Evolutionary conservation across 1,140 invertebrate genomes (phyloP), one percentile per base, ranked within the genome.

Genomic region (Prorops nasuta): DNA sequence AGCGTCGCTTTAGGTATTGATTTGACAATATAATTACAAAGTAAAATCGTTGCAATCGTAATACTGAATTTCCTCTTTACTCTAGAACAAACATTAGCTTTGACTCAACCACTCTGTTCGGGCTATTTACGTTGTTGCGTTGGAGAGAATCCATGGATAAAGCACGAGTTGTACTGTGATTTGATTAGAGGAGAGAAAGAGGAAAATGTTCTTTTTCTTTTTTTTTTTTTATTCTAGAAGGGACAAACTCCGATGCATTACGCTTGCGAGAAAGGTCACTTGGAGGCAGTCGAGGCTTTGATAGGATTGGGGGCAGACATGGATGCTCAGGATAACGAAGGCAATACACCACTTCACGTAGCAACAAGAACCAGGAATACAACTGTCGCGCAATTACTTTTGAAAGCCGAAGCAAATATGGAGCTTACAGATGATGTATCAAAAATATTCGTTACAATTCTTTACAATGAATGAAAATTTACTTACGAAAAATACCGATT

Each of bases 361-460:
- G 89, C 91, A 12, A 88, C 90, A 12, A 83, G 87, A 56, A 88
- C 91, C 63, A 84, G 89, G 62, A 86, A 93, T 65, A 84, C 84
- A 2, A 80, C 80, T 31, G 82, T 93, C 17, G 90, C 90, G 20
- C 81, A 84, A 54, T 74, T 87, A 34, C 77, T 95, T 12, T 64
- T 88, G 16, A 82, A 83, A 41, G 66, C 74, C 7, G 80, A 81
- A 15, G 81, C 81, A 24, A 76, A 83, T 44, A 81, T 83, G 0
- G 83, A 87, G 58, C 64, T 79, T 31, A 74, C 77, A 43, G 83
- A 84, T 64, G 63, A 72, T 48, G 81, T 84, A 73, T 74, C 65
- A 54, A 20, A 37, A 19, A 28, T 35, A 8, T 44, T 35, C 16
- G 4, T 35, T 8, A n/a, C n/a, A n/a, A n/a, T n/a, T n/a, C n/a